Base-by-base conservation (phyloP, 2,888 invertebrate genomes). In the Morpho achilles region DNA sequence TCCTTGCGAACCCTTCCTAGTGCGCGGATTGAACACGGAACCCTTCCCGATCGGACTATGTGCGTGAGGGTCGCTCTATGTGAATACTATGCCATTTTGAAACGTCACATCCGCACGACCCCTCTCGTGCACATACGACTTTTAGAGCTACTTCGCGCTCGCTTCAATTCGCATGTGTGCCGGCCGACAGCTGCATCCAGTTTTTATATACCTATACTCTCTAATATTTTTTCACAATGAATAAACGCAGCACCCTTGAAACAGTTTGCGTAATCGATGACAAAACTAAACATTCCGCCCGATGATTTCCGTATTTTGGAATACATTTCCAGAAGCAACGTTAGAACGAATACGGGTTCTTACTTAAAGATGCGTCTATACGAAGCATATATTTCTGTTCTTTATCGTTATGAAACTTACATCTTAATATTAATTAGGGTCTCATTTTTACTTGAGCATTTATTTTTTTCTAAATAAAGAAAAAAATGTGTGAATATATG, bases 241-340 rank as follows among this genome's bases (percentile, higher is more conserved):
- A 76, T 75, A 76, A 76, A 71, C 77, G 71, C 79, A 79, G 76
- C 88, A 90, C 90, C 90, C 90, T 90, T 90, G 90, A 90, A 90
- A 90, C 89, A 89, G 90, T 90, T 90, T 90, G 90, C 90, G 90
- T 87, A 90, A 90, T 90, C 87, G 88, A 90, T 89, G 90, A 90
- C 89, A 89, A 90, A 90, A 90, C 90, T 90, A 90, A 90, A 90
- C 87, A 90, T 90, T 90, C 88, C 90, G 82, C 87, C 87, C 83
- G 88, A 83, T 85, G 87, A 90, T 90, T 90, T 90, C 90, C 90
- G 89, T 85, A 87, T 89, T 89, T 89, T 82, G 79, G 84, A 81
- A 80, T 84, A 83, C 77, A 67, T 65, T 57, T 62, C 60, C 54
- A 58, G 66, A 63, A 57, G 46, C 51, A 53, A 55, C 60, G 56